Evolutionary conservation across 2,888 invertebrate species (phyloP).

Genomic region (Aspidapion aeneum): DNA sequence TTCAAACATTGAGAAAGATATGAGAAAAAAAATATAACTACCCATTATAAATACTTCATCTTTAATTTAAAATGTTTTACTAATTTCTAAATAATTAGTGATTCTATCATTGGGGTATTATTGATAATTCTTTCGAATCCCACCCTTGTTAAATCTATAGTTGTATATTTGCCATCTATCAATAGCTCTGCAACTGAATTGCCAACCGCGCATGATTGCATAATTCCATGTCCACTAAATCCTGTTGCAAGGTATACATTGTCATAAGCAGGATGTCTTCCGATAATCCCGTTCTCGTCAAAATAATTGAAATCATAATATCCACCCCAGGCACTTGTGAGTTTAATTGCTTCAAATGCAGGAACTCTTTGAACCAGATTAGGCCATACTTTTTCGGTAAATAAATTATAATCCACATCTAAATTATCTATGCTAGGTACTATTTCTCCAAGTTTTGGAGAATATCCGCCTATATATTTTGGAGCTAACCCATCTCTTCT

Average conservation of each 20-base stretch:
- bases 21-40: no score
- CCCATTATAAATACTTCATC: no score
- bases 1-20: no score
- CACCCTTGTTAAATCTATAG: slow-evolving; percentile 77
- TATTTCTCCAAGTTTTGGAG: no score
- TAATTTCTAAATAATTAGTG: slow-evolving; percentile 9
- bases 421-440: no score
- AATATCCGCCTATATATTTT: no score
- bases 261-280: slow-evolving; percentile 77
- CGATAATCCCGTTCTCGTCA: slow-evolving; percentile 90
- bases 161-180: slow-evolving; percentile 68
- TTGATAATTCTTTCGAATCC: slow-evolving; percentile 73
- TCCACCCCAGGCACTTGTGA: slow-evolving; percentile 77
- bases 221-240: slow-evolving; percentile 89
- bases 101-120: slow-evolving; percentile 58
- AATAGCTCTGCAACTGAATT: slow-evolving; percentile 83
- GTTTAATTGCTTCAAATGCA: slow-evolving; percentile 74
- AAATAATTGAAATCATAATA: slow-evolving; percentile 87
- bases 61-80: no score
- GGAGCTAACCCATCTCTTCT: no score
- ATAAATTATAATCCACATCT: slow-evolving; percentile 71
- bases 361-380: slow-evolving; percentile 74
- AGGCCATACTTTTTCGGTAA: slow-evolving; percentile 70
- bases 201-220: slow-evolving; percentile 93
- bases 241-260: slow-evolving; percentile 89